phyloP scores from a whole-genome alignment of 1,140 invertebrate species.

The Habropoda laboriosa region DNA sequence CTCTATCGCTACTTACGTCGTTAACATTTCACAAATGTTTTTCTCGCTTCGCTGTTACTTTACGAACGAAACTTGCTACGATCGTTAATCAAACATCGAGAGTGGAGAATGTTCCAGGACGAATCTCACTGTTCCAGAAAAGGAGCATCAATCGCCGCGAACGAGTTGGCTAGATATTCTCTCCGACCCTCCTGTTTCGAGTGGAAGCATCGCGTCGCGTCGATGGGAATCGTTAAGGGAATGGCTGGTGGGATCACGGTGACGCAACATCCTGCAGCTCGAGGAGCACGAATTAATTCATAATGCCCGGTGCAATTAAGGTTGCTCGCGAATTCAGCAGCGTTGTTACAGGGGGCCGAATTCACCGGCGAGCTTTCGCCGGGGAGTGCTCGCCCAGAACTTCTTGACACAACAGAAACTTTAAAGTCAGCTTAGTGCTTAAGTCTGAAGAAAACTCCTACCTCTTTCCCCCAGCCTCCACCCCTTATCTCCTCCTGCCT shows the following conservation, averaged over 20 bases:
- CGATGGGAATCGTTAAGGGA: slow-evolving; percentile 29
- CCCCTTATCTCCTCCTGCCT: slow-evolving; percentile 35
- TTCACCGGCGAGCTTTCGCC: slow-evolving; percentile 56
- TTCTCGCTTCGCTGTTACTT: too few relatives aligned
- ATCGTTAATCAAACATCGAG: too few relatives aligned
- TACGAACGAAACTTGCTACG: too few relatives aligned
- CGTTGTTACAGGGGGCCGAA: slow-evolving; percentile 63
- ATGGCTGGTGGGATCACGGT: slow-evolving; percentile 20
- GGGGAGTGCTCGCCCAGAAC: slow-evolving; percentile 53
- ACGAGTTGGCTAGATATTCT: too few relatives aligned
- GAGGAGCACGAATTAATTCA: slow-evolving; percentile 61
- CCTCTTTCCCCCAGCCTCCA: slow-evolving; percentile 8
- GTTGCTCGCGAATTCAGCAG: slow-evolving; percentile 71
- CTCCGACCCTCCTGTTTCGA: too few relatives aligned
- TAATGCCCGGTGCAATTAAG: slow-evolving; percentile 69
- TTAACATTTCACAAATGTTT: too few relatives aligned
- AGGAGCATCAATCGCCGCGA: not conserved
- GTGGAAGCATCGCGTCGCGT: too few relatives aligned
- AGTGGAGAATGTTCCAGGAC: too few relatives aligned
- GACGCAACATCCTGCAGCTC: slow-evolving; percentile 24
- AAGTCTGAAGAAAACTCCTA: slow-evolving; percentile 57
- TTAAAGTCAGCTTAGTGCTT: slow-evolving; percentile 71
- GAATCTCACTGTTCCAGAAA: too few relatives aligned
- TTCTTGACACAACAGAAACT: slow-evolving; percentile 73
- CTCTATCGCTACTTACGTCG: too few relatives aligned